Base-by-base conservation (phyloP, 2,797 vertebrate species). In the Liasis olivaceus region DNA sequence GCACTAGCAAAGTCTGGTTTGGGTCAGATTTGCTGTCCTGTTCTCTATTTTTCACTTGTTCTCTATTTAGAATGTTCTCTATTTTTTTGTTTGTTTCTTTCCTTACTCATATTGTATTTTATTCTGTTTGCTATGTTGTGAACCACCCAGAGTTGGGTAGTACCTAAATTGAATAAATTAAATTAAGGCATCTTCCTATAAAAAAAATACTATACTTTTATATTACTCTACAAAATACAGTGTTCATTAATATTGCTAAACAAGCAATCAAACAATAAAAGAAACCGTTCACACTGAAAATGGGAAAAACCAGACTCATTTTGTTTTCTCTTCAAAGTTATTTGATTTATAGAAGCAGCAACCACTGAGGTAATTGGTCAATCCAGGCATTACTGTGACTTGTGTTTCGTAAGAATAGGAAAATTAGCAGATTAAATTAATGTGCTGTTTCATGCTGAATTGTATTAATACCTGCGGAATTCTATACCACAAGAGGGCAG, bases 401-500 rank as follows among this genome's bases (percentile, higher is more conserved):
- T 81, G 20, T 47, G 47, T 81, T 81, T 81, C 36, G 20, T 77
- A 3, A 4, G 87, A 66, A 54, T 86, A 91, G 85, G 77, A 13
- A 4, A 59, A 85, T 58, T 93, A 13, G 0, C 15, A 89, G 22
- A 17, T 62, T 89, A 92, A 85, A 26, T 54, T 92, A 14, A 15
- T 0, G 36, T 87, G 85, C 85, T 85, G 89, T 26, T 81, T 59
- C 66, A 85, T 88, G 51, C 28, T 88, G 36, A 51, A 6, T 63
- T 92, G 72, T 89, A 63, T 86, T 60, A 28, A 31, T 91, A 47
- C 6, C 91, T 93, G 94, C 92, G 94, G 62, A 95, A 90, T 86
- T 93, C 4, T 93, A 0, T 81, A 60, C 93, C 98, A 97, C 97
- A 87, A 95, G 98, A 96, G 97, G 97, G 97, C 96, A 97, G 92